A percentile compares a stretch with the other conserved stretches of the same genome.
These are phyloP conservation scores for Podarcis raffonei DNA, from an alignment of 2,113 vertebrate species.

Conservation along the genomic window DNA sequence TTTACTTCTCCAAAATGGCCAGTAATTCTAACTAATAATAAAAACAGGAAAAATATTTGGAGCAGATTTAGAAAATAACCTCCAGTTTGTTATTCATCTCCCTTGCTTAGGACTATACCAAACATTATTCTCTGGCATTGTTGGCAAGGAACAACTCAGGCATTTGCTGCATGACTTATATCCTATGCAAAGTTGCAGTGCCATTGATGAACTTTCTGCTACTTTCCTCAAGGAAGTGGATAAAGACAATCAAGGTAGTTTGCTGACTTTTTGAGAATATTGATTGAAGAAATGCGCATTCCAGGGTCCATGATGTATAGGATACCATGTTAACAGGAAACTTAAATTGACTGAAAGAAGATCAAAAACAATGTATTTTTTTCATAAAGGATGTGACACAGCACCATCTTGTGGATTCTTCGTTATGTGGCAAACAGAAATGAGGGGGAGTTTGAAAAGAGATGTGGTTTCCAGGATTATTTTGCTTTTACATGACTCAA, in stretches of 20 bases:
- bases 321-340: background rate
- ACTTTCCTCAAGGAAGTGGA: background rate
- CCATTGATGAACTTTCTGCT: background rate
- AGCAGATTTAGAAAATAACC: background rate
- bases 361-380: background rate
- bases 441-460: background rate
- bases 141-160: background rate
- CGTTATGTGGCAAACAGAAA: background rate
- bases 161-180: background rate
- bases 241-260: constrained; percentile 20
- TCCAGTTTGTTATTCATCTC: background rate
- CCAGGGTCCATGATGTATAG: too few species aligned
- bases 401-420: constrained; percentile 7
- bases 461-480: background rate
- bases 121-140: background rate
- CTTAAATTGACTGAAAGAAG: background rate
- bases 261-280: background rate
- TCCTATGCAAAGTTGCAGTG: background rate
- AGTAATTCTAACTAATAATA: background rate
- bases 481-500: background rate
- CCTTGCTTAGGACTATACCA: background rate
- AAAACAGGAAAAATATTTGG: background rate
- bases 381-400: background rate
- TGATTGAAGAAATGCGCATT: background rate
- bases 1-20: background rate